Base-by-base conservation (phyloP, 1,140 invertebrate species). In the Ptiloglossa arizonensis region DNA sequence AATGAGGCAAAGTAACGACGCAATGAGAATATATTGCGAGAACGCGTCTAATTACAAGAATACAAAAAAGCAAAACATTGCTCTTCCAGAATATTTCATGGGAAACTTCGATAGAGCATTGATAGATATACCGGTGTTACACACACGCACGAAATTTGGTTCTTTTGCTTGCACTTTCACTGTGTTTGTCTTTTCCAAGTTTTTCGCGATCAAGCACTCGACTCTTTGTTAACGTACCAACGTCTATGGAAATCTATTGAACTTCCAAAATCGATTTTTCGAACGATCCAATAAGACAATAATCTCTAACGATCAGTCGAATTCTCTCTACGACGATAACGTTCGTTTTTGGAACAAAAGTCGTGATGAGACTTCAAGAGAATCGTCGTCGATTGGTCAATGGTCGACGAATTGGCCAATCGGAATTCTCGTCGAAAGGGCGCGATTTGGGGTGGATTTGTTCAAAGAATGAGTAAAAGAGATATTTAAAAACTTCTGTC, bases 381-480 rank as follows among this genome's bases (percentile, higher is more conserved):
- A 46, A 0, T 3, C n/a, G 17, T 22, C 27, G 38, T 64, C 29
- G 29, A 71, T 64, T 73, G 57, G 69, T 38, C 41, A 63, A 38
- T n/a, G 17, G 17, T 50, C 32, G 19, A 48, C 46, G 60, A 38
- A 57, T 27, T 15, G 48, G 41, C 76, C 69, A 79, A 64, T 66
- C 67, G 38, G 60, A 35, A 32, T 73, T 4, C 44, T 22, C 29
- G 13, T 41, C n/a, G 32, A 46, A 71, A 77, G 75, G 60, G 75
- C 75, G 75, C 75, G 56, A 77, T 77, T 77, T 54, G 9, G 35
- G 27, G n/a, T 62, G 27, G 29, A 24, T 62, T 54, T 48, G 17
- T 77, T 77, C 57, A 35, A 71, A 44, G 46, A 54, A 57, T 1
- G 24, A 9, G 15, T 0, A 41, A 41, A 41, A 41, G 15, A 59